A percentile compares a stretch with the other conserved stretches of the same genome.
These are phyloP conservation scores for Drosophila recens DNA, from an alignment of 2,888 invertebrate genomes.

Conservation along the genomic window DNA sequence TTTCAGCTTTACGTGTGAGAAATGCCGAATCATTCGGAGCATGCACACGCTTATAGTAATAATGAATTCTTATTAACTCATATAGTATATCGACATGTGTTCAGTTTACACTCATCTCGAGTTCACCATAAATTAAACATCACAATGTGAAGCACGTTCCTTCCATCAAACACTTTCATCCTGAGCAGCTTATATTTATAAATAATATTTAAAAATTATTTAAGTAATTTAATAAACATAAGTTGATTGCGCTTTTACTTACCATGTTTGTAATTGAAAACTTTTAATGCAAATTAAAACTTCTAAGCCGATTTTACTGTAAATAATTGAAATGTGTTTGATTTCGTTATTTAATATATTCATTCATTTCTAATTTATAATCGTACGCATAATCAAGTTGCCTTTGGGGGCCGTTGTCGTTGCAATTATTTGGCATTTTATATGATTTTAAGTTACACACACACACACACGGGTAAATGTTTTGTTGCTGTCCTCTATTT, in stretches of 20 bases:
- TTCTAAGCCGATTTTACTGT: slow-evolving; percentile 54
- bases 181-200: background rate
- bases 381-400: slow-evolving; percentile 37
- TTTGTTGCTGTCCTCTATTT: slow-evolving; percentile 56
- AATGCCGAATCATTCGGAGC: slow-evolving; percentile 23
- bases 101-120: slow-evolving; percentile 16
- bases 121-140: slow-evolving; percentile 18
- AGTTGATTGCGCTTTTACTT: slow-evolving; percentile 22
- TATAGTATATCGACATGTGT: slow-evolving; percentile 1
- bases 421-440: slow-evolving; percentile 52
- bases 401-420: slow-evolving; percentile 56
- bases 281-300: slow-evolving; percentile 50
- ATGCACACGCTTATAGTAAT: slow-evolving; percentile 17
- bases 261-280: slow-evolving; percentile 59
- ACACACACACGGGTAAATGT: slow-evolving; percentile 25
- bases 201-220: background rate
- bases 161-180: background rate
- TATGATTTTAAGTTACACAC: slow-evolving; percentile 22
- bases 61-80: background rate
- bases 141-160: slow-evolving; percentile 2
- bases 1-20: slow-evolving; percentile 49
- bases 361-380: slow-evolving; percentile 27
- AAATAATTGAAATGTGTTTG: slow-evolving; percentile 44
- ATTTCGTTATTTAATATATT: slow-evolving; percentile 40
- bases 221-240: background rate